Evolutionary conservation across 2,113 vertebrate genomes (phyloP).

Genomic region (Hyperopisus bebe): DNA sequence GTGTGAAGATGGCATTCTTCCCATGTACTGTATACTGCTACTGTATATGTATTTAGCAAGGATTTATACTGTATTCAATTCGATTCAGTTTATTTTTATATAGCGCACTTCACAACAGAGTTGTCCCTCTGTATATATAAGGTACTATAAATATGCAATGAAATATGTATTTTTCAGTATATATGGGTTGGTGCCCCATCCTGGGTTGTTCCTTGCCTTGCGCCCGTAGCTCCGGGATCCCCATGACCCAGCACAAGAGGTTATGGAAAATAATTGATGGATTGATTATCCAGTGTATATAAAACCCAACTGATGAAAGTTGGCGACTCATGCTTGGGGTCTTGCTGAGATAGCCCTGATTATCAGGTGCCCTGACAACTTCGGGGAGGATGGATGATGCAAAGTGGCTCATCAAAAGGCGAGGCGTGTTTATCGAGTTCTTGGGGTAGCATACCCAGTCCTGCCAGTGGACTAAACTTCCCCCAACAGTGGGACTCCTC

Average conservation of each 20-base stretch:
- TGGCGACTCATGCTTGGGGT: neutral
- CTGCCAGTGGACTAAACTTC: neutral
- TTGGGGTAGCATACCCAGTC: neutral
- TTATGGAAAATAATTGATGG: neutral
- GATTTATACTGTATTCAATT: too few relatives aligned
- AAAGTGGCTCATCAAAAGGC: neutral
- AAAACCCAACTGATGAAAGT: neutral
- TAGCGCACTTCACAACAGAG: too few relatives aligned
- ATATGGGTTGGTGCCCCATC: neutral
- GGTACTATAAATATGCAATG: neutral
- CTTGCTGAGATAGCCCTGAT: neutral
- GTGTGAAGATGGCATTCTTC: neutral
- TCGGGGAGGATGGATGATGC: neutral
- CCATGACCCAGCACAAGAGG: neutral
- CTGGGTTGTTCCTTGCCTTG: neutral
- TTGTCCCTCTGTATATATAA: neutral
- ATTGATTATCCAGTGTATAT: neutral
- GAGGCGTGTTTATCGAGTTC: neutral
- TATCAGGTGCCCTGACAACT: neutral
- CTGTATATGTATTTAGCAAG: neutral
- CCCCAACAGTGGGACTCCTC: neutral
- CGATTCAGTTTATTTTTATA: too few relatives aligned
- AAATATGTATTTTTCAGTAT: neutral
- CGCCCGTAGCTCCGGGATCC: neutral
- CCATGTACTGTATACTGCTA: neutral